Base-by-base conservation (phyloP, 2,113 vertebrate genomes). In the Muntiacus reevesi region DNA sequence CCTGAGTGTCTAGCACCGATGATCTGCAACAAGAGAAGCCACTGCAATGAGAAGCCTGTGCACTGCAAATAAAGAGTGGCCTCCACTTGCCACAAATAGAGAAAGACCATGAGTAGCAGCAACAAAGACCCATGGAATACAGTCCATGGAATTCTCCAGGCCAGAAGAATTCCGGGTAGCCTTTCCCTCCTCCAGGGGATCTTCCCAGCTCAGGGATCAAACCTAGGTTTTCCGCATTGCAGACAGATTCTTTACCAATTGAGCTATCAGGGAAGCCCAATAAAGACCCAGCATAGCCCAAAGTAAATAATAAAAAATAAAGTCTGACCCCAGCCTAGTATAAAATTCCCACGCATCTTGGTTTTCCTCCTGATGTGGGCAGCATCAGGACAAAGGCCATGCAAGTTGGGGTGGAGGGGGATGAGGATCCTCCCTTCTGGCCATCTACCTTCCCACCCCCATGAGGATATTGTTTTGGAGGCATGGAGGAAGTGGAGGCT, bases 401-500 rank as follows among this genome's bases (percentile, higher is more conserved):
- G 21, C 16, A 12, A 9, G 12, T 36, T 45, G 89, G n/a, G 57
- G 36, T 25, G 10, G 10, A 82, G 55, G 21, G 17, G 2, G 7
- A 25, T 12, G 8, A 55, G n/a, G 54, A 7, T n/a, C 25, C 36
- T 5, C 30, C 17, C 25, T 57, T 36, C 50, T n/a, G 2, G 59
- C 43, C 14, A 47, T 78, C 84, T 83, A 7, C 6, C 57, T 30
- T 55, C 14, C 45, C 64, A n/a, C 27, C 33, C 40, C 6, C n/a
- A n/a, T 14, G 33, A 23, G 7, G 28, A 55, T 33, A 40, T 54
- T 81, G n/a, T 40, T 88, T 81, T 30, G 59, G 86, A 88, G 54
- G 6, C 8, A 43, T 16, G 23, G 50, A 96, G 95, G 94, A 98
- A 97, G 89, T 87, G 52, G 50, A 25, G 27, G 30, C 30, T 96